Evolutionary conservation across 2,113 vertebrate species (phyloP).

Genomic region (Podarcis muralis): DNA sequence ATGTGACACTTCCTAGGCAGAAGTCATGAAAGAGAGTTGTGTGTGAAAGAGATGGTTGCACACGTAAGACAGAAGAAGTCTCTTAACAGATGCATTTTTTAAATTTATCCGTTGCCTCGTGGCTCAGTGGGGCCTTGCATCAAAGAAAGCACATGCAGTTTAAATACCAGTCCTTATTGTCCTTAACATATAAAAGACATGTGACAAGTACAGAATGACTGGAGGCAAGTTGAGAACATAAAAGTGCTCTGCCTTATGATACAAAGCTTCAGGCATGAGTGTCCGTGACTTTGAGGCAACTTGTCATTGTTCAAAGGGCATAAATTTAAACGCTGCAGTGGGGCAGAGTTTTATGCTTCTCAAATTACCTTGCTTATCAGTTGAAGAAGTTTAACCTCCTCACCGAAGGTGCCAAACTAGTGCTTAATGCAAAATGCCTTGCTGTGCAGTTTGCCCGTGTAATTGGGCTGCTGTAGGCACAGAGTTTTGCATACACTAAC

Average conservation of each 20-base stretch:
- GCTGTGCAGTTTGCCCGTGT: not conserved
- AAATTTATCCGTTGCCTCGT: not conserved
- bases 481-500: not conserved
- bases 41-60: not conserved
- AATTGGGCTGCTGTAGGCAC: not conserved
- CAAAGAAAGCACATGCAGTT: not conserved
- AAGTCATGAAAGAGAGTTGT: not conserved
- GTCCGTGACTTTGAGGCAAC: not conserved
- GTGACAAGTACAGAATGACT: not conserved
- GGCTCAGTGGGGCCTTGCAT: not conserved
- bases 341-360: not conserved
- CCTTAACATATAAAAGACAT: not conserved
- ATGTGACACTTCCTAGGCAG: not conserved
- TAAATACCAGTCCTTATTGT: not conserved
- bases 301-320: not conserved
- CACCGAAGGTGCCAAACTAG: not conserved
- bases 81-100: not conserved
- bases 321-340: not conserved
- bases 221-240: not conserved
- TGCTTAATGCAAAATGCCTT: not conserved
- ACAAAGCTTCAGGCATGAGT: fast-evolving
- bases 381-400: not conserved
- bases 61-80: not conserved
- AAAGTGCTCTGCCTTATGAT: not conserved
- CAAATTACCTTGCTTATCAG: not conserved